phyloP scores from a whole-genome alignment of 1,140 invertebrate species.

The Pseudomyrmex cubaensis region DNA sequence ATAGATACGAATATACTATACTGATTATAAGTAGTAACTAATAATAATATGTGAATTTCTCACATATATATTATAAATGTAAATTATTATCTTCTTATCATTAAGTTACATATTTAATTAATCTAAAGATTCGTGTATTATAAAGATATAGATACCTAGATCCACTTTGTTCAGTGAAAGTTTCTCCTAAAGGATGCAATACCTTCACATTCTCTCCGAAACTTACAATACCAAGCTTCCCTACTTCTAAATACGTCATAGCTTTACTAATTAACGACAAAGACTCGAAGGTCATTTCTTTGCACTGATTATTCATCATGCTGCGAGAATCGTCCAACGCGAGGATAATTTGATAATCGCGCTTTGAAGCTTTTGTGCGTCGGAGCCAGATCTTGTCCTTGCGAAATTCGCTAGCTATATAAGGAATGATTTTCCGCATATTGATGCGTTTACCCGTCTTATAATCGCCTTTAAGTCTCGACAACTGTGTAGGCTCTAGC shows the following conservation, averaged over 20 bases:
- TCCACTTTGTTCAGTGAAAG: conserved; percentile 93
- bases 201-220: conserved; percentile 95
- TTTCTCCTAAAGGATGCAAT: conserved; percentile 94
- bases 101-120: conserved; percentile 1
- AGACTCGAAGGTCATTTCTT: conserved; percentile 97
- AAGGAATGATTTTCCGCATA: conserved; percentile 99
- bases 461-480: conserved; percentile 97
- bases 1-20: too few relatives aligned
- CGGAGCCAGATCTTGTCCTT: conserved; percentile 99
- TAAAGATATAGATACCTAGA: conserved; percentile 85
- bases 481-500: conserved; percentile 97
- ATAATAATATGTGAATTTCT: background rate
- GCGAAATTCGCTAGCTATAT: conserved; percentile 99
- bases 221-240: conserved; percentile 95
- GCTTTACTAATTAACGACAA: conserved; percentile 96
- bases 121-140: conserved; percentile 6
- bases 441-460: conserved; percentile 98
- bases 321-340: conserved; percentile 99
- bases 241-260: conserved; percentile 96
- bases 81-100: background rate
- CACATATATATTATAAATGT: background rate
- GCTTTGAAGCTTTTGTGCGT: conserved; percentile 96
- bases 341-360: conserved; percentile 98
- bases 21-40: background rate
- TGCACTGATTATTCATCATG: conserved; percentile 95